Base-by-base conservation (phyloP, 2,113 vertebrate genomes). In the Bombycilla garrulus region DNA sequence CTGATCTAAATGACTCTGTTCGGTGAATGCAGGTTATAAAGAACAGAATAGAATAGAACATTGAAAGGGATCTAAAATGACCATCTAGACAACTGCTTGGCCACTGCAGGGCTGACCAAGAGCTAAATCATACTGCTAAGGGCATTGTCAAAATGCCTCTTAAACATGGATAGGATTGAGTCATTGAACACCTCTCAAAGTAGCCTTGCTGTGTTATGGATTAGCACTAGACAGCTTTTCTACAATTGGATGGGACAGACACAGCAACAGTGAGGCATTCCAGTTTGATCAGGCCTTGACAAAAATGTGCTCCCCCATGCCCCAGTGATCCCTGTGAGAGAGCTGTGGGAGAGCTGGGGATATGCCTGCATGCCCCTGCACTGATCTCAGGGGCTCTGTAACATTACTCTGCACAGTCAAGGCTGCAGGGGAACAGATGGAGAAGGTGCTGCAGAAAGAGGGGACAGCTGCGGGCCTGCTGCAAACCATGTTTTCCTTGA, bases 351-450 rank as follows among this genome's bases (percentile, higher is more conserved):
- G 33, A 26, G 12, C 6, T 61, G 42, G 45, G 36, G 9, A 17
- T 29, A 14, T 33, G 33, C 5, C 24, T 67, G 26, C n/a, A 19
- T 10, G 22, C 2, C 16, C 18, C n/a, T 78, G 23, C 38, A 15
- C 40, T 40, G 16, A 14, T 47, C 51, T 47, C 47, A n/a, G 66
- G 26, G 25, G 22, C 14, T 77, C 47, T 50, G 11, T 57, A 20
- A 28, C 4, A 12, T 76, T 56, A 2, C 4, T 14, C 6, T 22
- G 44, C 19, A 10, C 0, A n/a, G 15, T 13, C 0, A 7, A n/a
- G 19, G 56, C 36, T 69, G 16, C 40, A 64, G 35, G 22, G 36
- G 11, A 13, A 51, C 23, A 50, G 47, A 22, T 45, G 36, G 45
- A 60, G 20, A 8, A 60, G 8, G 16, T 18, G 31, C 33, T 70